Evolutionary conservation across 2,113 vertebrate genomes (phyloP).

Genomic region (Thoracochromis brauschi): DNA sequence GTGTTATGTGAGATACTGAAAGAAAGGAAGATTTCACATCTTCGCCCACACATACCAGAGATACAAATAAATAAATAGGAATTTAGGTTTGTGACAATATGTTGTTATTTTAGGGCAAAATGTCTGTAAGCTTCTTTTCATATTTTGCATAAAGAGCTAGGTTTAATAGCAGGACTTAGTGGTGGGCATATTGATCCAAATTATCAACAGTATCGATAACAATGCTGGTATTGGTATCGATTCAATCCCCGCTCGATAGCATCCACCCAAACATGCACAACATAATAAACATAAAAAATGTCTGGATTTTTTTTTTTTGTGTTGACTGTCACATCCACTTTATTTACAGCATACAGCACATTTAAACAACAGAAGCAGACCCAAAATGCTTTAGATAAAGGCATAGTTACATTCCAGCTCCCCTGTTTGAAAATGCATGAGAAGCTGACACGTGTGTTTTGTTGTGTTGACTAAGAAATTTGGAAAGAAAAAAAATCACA

Average conservation of each 20-base stretch:
- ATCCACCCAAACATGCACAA: background rate
- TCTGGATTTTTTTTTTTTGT: background rate
- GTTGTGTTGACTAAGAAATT: background rate
- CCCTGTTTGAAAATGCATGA: background rate
- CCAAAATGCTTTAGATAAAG: background rate
- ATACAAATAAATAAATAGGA: background rate
- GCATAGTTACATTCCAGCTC: background rate
- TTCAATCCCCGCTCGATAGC: background rate
- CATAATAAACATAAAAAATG: background rate
- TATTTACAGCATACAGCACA: background rate
- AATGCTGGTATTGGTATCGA: background rate
- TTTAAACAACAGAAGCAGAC: background rate
- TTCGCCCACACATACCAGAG: background rate
- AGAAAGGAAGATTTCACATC: background rate
- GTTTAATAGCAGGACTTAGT: background rate
- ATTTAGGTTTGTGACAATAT: background rate
- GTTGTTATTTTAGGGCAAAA: background rate
- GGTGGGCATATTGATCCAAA: background rate
- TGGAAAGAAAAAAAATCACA: background rate
- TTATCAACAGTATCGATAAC: background rate
- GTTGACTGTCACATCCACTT: background rate
- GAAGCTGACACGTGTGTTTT: background rate
- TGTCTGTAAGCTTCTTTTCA: background rate
- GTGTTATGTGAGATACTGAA: background rate
- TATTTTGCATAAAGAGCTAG: background rate